These are phyloP conservation scores for Isotomurus palustris DNA, from an alignment of 2,888 invertebrate species.

Conservation along the genomic window DNA sequence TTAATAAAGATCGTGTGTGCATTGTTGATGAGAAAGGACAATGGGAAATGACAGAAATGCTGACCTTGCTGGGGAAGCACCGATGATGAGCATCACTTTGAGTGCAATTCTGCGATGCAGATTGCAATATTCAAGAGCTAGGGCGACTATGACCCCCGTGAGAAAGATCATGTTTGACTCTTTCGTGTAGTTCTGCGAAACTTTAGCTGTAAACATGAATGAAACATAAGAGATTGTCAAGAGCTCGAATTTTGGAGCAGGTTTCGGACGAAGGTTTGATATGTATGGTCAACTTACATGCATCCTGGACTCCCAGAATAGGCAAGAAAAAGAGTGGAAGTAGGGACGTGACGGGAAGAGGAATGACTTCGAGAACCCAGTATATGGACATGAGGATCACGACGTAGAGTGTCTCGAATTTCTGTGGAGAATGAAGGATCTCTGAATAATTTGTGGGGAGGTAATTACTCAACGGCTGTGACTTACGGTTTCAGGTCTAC, in stretches of 20 bases:
- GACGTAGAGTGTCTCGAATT: conserved; percentile 69
- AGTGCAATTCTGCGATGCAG: conserved; percentile 54
- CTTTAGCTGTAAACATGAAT: no score
- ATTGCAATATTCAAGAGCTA: conserved; percentile 54
- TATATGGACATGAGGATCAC: conserved; percentile 74
- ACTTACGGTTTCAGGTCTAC: not conserved
- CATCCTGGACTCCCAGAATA: conserved; percentile 68
- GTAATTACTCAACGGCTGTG: no score
- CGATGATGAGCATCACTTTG: conserved; percentile 48
- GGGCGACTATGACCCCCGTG: conserved; percentile 54
- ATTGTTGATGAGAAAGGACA: no score
- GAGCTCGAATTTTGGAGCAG: no score
- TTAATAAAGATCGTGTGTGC: no score
- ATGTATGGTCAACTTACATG: no score
- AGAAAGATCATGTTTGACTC: conserved; percentile 46
- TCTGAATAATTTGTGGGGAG: no score
- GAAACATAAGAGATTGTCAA: no score
- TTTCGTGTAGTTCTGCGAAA: conserved; percentile 34
- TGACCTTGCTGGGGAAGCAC: conserved; percentile 20
- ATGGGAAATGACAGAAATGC: no score
- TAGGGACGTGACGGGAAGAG: conserved; percentile 75
- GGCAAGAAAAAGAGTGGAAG: conserved; percentile 78
- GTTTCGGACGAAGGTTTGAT: no score
- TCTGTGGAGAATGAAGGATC: conserved; percentile 50
- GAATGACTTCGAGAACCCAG: conserved; percentile 77